Evolutionary conservation across 1,140 invertebrate species (phyloP).

Genomic region (Cherax quadricarinatus): DNA sequence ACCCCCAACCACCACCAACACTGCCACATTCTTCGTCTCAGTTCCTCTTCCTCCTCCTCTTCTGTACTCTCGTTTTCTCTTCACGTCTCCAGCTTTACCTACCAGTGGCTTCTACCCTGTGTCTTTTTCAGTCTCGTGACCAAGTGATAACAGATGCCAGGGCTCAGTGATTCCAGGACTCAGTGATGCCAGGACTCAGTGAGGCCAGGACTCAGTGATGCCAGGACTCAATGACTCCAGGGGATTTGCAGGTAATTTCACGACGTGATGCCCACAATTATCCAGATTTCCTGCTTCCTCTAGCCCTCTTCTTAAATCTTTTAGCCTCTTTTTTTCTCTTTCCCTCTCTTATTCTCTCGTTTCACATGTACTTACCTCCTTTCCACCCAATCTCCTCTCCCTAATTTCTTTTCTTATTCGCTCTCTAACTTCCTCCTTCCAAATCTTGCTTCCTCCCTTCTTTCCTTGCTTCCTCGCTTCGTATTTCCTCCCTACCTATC

Average conservation of each 20-base stretch:
- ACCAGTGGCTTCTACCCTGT: too few relatives aligned
- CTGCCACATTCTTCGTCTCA: neutral
- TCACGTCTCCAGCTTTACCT: neutral
- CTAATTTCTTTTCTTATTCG: too few relatives aligned
- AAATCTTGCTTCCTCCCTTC: too few relatives aligned
- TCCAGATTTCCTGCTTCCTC: slow-evolving; percentile 13
- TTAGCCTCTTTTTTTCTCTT: neutral
- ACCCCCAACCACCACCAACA: neutral
- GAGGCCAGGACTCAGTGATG: neutral
- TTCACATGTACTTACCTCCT: neutral
- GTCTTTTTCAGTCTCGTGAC: neutral
- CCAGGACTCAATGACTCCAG: slow-evolving; percentile 17
- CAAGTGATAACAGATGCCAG: slow-evolving; percentile 11
- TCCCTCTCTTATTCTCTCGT: neutral
- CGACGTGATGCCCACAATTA: slow-evolving; percentile 40
- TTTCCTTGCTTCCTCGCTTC: too few relatives aligned
- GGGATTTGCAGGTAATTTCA: slow-evolving; percentile 36
- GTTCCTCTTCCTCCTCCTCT: neutral
- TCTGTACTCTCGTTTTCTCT: neutral
- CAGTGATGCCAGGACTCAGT: neutral
- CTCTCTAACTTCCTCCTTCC: too few relatives aligned
- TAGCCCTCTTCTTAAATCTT: too few relatives aligned
- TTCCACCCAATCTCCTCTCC: neutral
- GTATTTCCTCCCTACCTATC: too few relatives aligned
- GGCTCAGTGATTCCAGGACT: neutral